A percentile compares a stretch with the other conserved stretches of the same genome.
These are phyloP conservation scores for Sporophila hypoxantha DNA, from an alignment of 2,113 vertebrate species.

Conservation along the genomic window DNA sequence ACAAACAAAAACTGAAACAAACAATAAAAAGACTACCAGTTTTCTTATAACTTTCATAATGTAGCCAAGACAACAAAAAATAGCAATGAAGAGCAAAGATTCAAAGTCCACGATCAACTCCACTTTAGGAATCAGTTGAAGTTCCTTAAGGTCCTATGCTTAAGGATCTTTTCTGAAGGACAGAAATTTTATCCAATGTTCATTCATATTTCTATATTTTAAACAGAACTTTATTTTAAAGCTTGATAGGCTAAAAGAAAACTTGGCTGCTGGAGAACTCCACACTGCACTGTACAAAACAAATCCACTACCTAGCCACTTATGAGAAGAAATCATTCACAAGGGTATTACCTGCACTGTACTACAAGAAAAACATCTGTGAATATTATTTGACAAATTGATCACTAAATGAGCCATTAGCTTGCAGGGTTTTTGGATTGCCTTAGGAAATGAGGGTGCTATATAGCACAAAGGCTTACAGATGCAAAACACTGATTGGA, in stretches of 20 bases:
- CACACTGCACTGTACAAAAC: not conserved
- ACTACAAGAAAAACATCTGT: constrained; percentile 62
- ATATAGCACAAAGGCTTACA: constrained; percentile 52
- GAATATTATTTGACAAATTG: constrained; percentile 71
- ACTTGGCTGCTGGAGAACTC: not conserved
- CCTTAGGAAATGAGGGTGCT: constrained; percentile 52
- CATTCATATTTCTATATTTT: not conserved
- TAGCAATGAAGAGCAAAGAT: not conserved
- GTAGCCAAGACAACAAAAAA: not conserved
- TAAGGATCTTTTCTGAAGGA: not conserved
- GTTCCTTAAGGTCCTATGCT: not conserved
- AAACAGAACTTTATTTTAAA: constrained; percentile 11
- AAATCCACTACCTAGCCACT: not conserved
- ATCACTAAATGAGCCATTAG: constrained; percentile 66
- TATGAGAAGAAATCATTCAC: constrained; percentile 40
- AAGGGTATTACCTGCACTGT: constrained; percentile 42
- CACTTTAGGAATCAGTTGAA: not conserved
- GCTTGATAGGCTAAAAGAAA: not conserved
- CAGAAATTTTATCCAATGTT: not conserved
- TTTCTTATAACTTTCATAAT: not conserved
- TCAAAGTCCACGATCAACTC: not conserved
- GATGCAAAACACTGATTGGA: constrained; percentile 43
- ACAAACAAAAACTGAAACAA: not conserved
- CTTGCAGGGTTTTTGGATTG: constrained; percentile 46
- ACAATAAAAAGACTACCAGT: not conserved